phyloP scores from a whole-genome alignment of 2,113 vertebrate genomes.

The Lonchura striata region DNA sequence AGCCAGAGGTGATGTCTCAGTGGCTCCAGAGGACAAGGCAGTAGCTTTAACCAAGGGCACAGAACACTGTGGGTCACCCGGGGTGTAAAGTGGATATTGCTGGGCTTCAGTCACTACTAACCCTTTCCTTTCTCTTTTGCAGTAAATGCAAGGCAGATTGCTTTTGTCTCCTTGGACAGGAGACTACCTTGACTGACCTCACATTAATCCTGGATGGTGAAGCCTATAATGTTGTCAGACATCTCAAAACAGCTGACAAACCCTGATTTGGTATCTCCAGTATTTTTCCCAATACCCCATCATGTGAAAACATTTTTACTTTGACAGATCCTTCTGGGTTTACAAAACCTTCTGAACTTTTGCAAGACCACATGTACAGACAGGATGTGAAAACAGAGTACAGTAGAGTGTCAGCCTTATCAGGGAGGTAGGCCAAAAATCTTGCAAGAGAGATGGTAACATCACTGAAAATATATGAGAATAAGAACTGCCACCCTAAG shows the following conservation, averaged over 20 bases:
- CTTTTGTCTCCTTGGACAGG: not conserved
- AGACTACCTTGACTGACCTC: not conserved
- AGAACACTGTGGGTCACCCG: not conserved
- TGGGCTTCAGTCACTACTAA: not conserved
- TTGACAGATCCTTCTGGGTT: not conserved
- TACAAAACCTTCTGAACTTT: not conserved
- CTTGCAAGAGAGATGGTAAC: not conserved
- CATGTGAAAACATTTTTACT: not conserved
- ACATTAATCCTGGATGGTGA: not conserved
- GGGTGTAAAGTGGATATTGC: not conserved
- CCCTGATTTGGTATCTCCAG: not conserved
- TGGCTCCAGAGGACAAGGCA: not conserved
- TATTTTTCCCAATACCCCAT: not conserved
- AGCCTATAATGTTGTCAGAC: not conserved
- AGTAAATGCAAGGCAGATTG: not conserved
- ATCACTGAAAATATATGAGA: not conserved
- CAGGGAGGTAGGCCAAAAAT: not conserved
- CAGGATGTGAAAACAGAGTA: not conserved
- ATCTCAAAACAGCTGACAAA: not conserved
- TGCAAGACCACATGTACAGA: not conserved
- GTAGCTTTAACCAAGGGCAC: not conserved
- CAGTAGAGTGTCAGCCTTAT: not conserved
- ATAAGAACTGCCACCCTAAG: not conserved
- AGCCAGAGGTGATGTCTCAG: not conserved
- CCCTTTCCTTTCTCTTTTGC: not conserved